A percentile compares a stretch with the other conserved stretches of the same genome.
phyloP scores from a whole-genome alignment of 1,140 invertebrate species.

The Megalopta genalis region DNA sequence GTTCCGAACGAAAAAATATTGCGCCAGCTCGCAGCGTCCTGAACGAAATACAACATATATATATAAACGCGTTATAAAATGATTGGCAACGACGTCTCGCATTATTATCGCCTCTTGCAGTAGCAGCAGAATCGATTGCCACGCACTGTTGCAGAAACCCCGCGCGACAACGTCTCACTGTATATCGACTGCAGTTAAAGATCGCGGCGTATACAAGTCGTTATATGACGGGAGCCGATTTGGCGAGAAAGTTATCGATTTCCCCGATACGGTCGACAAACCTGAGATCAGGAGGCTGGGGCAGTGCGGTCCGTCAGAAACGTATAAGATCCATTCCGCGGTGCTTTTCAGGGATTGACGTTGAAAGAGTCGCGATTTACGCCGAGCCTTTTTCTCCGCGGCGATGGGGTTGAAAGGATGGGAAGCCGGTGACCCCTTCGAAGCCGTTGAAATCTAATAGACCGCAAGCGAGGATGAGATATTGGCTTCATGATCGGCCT shows the following conservation, averaged over 20 bases:
- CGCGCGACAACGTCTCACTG: constrained; percentile 13
- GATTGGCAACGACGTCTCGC: neutral
- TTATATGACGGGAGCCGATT: constrained; percentile 20
- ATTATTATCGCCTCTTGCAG: neutral
- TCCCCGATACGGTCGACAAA: constrained; percentile 34
- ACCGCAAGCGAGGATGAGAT: constrained; percentile 71
- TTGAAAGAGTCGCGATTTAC: constrained; percentile 67
- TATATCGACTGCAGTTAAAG: constrained; percentile 32
- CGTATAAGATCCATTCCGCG: constrained; percentile 61
- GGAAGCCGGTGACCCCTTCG: constrained; percentile 57
- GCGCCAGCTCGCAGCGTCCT: neutral
- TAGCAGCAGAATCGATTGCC: neutral
- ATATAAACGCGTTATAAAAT: neutral
- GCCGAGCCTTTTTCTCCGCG: constrained; percentile 46
- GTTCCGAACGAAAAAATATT: too few relatives aligned
- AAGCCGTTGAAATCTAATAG: constrained; percentile 76
- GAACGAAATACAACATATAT: neutral
- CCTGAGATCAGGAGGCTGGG: constrained; percentile 22
- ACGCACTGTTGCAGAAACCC: constrained; percentile 16
- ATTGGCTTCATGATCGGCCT: constrained; percentile 66
- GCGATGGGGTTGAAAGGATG: constrained; percentile 18
- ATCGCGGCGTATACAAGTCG: neutral
- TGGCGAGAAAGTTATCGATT: constrained; percentile 53
- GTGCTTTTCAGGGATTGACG: constrained; percentile 64
- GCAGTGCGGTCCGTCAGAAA: constrained; percentile 35